phyloP scores from a whole-genome alignment of 2,888 invertebrate genomes.

The Eurois occulta region DNA sequence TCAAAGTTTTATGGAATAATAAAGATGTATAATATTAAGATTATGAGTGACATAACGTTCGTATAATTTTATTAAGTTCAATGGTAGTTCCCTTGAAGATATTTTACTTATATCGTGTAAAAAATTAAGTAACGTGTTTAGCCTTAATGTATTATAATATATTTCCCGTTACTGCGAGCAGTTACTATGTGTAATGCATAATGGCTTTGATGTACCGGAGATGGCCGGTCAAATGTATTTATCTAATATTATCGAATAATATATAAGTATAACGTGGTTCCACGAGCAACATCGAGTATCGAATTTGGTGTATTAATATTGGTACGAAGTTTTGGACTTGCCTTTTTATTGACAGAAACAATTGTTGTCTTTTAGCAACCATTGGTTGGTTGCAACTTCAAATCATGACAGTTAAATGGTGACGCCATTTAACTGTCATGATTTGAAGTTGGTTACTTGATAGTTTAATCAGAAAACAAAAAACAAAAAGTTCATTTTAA shows the following conservation, averaged over 20 bases:
- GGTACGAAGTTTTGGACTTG: neutral
- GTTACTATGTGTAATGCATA: neutral
- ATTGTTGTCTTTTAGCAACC: no score
- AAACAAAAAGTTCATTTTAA: neutral
- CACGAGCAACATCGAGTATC: neutral
- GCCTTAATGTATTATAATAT: neutral
- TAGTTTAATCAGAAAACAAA: neutral
- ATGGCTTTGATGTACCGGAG: neutral
- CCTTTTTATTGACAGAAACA: neutral
- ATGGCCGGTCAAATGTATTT: neutral
- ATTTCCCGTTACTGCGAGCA: neutral
- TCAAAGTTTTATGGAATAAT: constrained; percentile 29
- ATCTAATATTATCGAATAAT: neutral
- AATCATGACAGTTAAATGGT: no score
- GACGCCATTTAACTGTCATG: no score
- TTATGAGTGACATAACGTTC: constrained; percentile 2
- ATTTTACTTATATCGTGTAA: neutral
- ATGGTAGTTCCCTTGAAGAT: neutral
- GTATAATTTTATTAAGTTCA: neutral
- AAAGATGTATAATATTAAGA: constrained; percentile 5
- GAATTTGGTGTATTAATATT: neutral
- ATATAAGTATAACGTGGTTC: neutral
- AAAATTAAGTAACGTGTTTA: neutral
- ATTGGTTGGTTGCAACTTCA: no score
- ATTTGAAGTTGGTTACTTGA: neutral